Percentiles rank a stretch among this genome's conserved stretches.
These are phyloP conservation scores for Dendrolimus punctatus DNA, from an alignment of 1,140 invertebrate species.

Conservation along the genomic window DNA sequence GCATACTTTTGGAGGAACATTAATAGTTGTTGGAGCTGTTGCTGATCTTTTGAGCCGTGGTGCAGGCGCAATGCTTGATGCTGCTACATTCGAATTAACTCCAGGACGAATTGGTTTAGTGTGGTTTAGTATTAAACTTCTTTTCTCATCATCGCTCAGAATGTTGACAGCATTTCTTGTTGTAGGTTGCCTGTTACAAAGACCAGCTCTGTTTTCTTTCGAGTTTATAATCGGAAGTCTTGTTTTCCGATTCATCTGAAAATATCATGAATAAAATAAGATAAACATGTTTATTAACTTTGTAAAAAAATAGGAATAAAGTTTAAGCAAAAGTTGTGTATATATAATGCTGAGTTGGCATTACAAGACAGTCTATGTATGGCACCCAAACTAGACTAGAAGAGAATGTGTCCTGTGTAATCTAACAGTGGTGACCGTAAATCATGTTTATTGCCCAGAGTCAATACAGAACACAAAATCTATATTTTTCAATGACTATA, in stretches of 20 bases:
- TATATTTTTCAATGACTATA: too few relatives aligned
- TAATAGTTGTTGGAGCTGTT: conserved; percentile 33
- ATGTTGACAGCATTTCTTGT: conserved; percentile 38
- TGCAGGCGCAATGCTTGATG: conserved; percentile 31
- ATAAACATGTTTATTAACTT: too few relatives aligned
- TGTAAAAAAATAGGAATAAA: too few relatives aligned
- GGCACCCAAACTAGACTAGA: too few relatives aligned
- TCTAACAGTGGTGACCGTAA: too few relatives aligned
- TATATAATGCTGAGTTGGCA: too few relatives aligned
- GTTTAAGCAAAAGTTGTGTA: too few relatives aligned
- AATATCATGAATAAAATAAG: conserved; percentile 9
- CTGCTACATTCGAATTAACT: conserved; percentile 24
- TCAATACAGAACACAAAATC: too few relatives aligned
- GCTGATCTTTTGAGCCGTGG: conserved; percentile 48
- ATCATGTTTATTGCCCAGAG: too few relatives aligned
- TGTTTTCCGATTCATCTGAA: conserved; percentile 63
- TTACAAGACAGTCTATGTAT: too few relatives aligned
- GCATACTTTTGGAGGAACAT: conserved; percentile 29
- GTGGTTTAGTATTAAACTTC: conserved; percentile 47
- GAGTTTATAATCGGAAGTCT: conserved; percentile 37
- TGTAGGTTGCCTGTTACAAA: conserved; percentile 30
- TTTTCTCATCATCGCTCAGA: conserved; percentile 57
- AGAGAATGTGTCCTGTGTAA: too few relatives aligned
- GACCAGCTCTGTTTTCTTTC: conserved; percentile 53
- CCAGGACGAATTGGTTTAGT: conserved; percentile 40